These are phyloP conservation scores for Cryptus viduatorius DNA, from an alignment of 2,888 invertebrate genomes.

Conservation along the genomic window DNA sequence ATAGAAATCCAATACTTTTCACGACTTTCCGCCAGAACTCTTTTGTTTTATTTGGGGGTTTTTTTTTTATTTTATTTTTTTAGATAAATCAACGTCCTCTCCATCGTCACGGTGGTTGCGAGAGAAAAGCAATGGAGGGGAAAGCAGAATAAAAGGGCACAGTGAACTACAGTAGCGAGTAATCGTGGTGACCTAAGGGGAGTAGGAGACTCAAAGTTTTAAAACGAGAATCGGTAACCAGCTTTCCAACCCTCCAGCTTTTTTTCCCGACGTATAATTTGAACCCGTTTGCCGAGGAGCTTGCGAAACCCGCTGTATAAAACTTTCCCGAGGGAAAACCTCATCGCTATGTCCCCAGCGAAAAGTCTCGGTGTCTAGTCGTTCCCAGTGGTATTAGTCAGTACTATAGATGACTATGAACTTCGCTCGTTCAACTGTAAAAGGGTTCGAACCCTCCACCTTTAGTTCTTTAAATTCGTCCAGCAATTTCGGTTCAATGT, in stretches of 20 bases:
- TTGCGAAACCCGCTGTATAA: slow-evolving; percentile 27
- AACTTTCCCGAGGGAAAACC: slow-evolving; percentile 70
- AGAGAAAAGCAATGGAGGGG: slow-evolving; percentile 30
- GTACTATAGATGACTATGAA: slow-evolving; percentile 1
- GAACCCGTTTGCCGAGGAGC: slow-evolving; percentile 52
- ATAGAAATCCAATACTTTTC: slow-evolving; percentile 47
- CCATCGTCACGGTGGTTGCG: slow-evolving; percentile 31
- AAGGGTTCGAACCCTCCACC: too few species aligned
- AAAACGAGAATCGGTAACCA: slow-evolving; percentile 43
- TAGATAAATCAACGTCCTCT: slow-evolving; percentile 13
- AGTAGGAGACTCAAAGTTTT: slow-evolving; percentile 44
- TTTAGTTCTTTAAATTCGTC: too few species aligned
- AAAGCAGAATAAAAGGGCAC: slow-evolving; percentile 61
- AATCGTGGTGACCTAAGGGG: slow-evolving; percentile 66
- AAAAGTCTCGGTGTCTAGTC: slow-evolving; percentile 18
- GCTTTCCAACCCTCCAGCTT: slow-evolving; percentile 32
- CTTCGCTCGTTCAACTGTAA: too few species aligned
- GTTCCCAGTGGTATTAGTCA: slow-evolving; percentile 25
- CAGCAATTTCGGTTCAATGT: too few species aligned
- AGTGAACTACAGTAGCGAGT: slow-evolving; percentile 56
- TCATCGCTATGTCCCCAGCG: slow-evolving; percentile 27
- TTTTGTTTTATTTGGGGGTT: not conserved
- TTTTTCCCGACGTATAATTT: slow-evolving; percentile 70
- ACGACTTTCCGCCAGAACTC: slow-evolving; percentile 28
- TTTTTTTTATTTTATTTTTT: slow-evolving; percentile 10